A percentile compares a stretch with the other conserved stretches of the same genome.
Evolutionary conservation across 2,797 vertebrate species (phyloP).

Genomic region (Sarcoramphus papa): DNA sequence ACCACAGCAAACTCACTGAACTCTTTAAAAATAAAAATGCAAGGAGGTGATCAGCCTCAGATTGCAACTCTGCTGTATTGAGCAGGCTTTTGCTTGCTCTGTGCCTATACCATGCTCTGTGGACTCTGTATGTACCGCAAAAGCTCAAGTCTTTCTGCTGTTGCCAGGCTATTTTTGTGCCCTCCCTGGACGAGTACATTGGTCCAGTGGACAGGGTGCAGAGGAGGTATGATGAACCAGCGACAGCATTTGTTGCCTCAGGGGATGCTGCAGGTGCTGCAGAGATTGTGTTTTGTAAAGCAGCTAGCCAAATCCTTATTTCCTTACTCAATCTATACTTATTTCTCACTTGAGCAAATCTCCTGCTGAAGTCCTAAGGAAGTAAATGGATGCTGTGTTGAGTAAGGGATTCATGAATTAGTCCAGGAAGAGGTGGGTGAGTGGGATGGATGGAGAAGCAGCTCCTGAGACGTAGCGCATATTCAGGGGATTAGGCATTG

Average conservation of each 20-base stretch:
- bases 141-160: not conserved
- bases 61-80: not conserved
- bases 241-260: not conserved
- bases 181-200: not conserved
- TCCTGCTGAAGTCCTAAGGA: not conserved
- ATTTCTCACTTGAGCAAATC: not conserved
- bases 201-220: not conserved
- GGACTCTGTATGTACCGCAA: not conserved
- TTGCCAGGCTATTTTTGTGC: not conserved
- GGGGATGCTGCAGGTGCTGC: not conserved
- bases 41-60: not conserved
- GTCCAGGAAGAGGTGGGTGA: not conserved
- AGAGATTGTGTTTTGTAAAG: not conserved
- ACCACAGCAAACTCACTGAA: not conserved
- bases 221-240: not conserved
- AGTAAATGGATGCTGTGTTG: not conserved
- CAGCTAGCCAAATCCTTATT: not conserved
- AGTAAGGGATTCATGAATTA: not conserved
- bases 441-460: not conserved
- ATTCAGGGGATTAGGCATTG: slow-evolving; percentile 4
- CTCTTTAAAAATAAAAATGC: not conserved
- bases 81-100: not conserved
- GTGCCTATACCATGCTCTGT: not conserved
- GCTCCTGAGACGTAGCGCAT: not conserved
- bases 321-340: not conserved